These are phyloP conservation scores for Parthenolecanium corni DNA, from an alignment of 2,888 invertebrate species.

Conservation along the genomic window DNA sequence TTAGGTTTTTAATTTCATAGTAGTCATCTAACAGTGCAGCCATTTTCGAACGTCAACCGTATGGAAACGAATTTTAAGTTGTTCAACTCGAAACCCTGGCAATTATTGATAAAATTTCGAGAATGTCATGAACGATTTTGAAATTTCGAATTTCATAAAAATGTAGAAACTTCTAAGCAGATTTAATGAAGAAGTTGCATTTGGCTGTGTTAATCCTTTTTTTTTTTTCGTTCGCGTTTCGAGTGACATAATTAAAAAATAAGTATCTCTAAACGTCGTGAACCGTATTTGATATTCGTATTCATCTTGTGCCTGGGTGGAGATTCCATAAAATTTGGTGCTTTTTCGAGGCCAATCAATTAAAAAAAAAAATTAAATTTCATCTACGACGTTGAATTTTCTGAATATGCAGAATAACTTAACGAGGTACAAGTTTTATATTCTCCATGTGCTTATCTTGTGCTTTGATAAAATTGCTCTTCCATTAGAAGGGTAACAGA, in stretches of 20 bases:
- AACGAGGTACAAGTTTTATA: background rate
- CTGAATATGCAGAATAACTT: background rate
- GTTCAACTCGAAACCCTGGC: background rate
- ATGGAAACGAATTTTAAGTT: too few species aligned
- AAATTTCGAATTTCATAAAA: constrained; percentile 13
- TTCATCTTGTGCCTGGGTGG: background rate
- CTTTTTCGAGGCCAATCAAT: background rate
- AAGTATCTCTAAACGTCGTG: background rate
- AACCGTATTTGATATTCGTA: background rate
- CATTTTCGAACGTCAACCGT: too few species aligned
- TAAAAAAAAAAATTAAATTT: too few species aligned
- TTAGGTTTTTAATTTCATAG: too few species aligned
- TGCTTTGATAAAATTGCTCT: background rate
- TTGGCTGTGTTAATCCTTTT: constrained; percentile 4
- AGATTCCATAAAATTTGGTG: background rate
- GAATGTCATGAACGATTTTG: constrained; percentile 25
- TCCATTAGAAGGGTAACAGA: background rate
- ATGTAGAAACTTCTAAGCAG: background rate
- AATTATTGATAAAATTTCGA: constrained; percentile 23
- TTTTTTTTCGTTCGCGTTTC: constrained; percentile 3
- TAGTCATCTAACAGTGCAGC: too few species aligned
- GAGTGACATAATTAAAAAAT: background rate
- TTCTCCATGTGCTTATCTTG: background rate
- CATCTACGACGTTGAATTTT: background rate
- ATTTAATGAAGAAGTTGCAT: background rate